Evolutionary conservation across 92 coral and sea anemone species (phyloP), one percentile per base, ranked within the genome.

Genomic region (Actinernus sp.): DNA sequence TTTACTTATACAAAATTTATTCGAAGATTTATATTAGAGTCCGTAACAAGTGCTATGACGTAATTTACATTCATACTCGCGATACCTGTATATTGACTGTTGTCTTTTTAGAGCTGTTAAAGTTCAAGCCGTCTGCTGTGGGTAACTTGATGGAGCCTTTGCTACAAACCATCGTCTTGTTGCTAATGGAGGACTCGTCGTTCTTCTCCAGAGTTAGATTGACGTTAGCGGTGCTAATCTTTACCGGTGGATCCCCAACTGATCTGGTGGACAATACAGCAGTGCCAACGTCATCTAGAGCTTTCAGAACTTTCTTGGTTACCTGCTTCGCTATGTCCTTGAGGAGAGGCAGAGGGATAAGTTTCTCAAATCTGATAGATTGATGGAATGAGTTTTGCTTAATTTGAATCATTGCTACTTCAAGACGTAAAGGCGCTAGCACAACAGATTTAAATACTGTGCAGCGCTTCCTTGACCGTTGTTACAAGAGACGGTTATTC

Each of bases 201-300:
- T 76, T 63, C 55, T 67, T 44, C 55, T 76, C 83, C 28, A 76
- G 75, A 17, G 65, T 41, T 19, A 76, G 52, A 27, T 40, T 44
- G 14, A 8, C 30, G 31, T 53, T 31, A 9, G 31, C 25, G 11
- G 74, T 44, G 0, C 31, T 34, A 9, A 53, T 55, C 12, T 26
- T 4, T 13, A 37, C 23, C 6, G 45, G 25, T 3, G 47, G 34
- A n/a, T 76, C 83, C 23, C 83, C 83, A 26, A 56, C 59, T 4
- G 40, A 22, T 61, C 24, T 65, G 25, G 28, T 33, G 6, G 41
- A n/a, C 26, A 76, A 33, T 10, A 76, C 14, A n/a, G 50, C 20
- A 11, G 10, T 61, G 25, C 51, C 26, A 11, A 73, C 27, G 20
- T 49, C 52, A 16, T 61, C 51, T 21, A 73, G 45, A 1, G 61